A percentile compares a stretch with the other conserved stretches of the same genome.
phyloP scores from a whole-genome alignment of 2,113 vertebrate genomes.

The Delphinus delphis region DNA sequence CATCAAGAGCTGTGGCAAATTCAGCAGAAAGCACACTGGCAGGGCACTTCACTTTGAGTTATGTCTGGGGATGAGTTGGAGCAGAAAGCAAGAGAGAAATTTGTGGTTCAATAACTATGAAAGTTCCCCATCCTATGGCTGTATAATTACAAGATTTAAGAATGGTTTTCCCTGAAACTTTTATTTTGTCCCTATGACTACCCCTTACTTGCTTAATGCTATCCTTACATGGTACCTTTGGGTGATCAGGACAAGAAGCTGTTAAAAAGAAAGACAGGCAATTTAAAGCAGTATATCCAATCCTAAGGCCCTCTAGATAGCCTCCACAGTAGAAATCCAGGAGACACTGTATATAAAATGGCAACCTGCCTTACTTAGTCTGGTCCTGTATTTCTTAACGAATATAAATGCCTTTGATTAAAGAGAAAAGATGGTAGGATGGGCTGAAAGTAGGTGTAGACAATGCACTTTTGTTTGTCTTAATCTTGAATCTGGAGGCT shows the following conservation, averaged over 20 bases:
- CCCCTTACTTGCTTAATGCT: not conserved
- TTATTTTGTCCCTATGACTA: not conserved
- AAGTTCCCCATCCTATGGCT: not conserved
- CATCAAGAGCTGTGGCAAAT: not conserved
- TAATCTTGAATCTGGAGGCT: not conserved
- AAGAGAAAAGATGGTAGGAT: not conserved
- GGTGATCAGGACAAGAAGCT: not conserved
- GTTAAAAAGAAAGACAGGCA: not conserved
- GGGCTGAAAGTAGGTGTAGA: not conserved
- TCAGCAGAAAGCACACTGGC: not conserved
- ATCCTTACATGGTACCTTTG: not conserved
- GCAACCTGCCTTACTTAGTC: not conserved
- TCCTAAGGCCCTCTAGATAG: not conserved
- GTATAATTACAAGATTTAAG: not conserved
- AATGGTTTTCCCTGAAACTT: not conserved
- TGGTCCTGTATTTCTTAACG: not conserved
- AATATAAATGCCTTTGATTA: not conserved
- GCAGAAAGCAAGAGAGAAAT: not conserved
- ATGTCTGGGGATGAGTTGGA: not conserved
- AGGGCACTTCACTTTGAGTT: not conserved
- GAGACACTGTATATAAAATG: not conserved
- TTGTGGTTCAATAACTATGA: not conserved
- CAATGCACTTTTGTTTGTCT: not conserved
- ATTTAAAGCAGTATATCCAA: not conserved
- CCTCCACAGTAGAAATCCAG: not conserved